These are phyloP conservation scores for Odobenus rosmarus DNA, from an alignment of 2,113 vertebrate genomes.

Conservation along the genomic window DNA sequence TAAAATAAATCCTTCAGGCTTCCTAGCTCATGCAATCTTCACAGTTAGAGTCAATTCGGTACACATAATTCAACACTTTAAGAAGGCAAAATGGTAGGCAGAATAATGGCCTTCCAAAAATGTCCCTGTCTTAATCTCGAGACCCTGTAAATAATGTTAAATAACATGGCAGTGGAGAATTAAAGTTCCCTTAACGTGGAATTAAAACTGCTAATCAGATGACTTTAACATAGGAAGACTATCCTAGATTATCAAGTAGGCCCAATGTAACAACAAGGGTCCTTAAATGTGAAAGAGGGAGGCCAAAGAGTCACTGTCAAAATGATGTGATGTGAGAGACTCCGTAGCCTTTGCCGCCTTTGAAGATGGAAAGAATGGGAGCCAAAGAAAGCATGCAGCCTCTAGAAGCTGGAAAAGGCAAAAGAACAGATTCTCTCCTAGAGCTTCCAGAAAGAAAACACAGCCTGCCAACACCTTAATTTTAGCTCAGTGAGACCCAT, in stretches of 20 bases:
- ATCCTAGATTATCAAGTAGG: not conserved
- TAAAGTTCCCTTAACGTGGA: not conserved
- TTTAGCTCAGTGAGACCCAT: not conserved
- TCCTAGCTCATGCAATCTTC: not conserved
- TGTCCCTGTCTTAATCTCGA: not conserved
- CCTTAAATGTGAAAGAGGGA: not conserved
- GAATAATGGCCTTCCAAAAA: not conserved
- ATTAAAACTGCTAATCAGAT: conserved; percentile 26
- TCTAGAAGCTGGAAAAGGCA: not conserved
- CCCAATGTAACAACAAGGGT: not conserved
- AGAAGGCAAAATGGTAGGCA: not conserved
- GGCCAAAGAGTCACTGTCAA: not conserved
- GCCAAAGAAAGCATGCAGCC: not conserved
- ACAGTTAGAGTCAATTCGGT: not conserved
- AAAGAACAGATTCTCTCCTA: not conserved
- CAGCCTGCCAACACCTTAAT: not conserved
- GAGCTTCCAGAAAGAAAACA: not conserved
- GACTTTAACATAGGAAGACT: not conserved
- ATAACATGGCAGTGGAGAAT: not conserved
- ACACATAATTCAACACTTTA: not conserved
- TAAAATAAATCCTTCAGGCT: not conserved
- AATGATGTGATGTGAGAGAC: not conserved
- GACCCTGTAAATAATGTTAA: not conserved
- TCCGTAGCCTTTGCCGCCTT: not conserved
- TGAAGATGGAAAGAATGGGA: not conserved